Base-by-base conservation (phyloP, 2,888 invertebrate genomes). In the Masnerella sp. region DNA sequence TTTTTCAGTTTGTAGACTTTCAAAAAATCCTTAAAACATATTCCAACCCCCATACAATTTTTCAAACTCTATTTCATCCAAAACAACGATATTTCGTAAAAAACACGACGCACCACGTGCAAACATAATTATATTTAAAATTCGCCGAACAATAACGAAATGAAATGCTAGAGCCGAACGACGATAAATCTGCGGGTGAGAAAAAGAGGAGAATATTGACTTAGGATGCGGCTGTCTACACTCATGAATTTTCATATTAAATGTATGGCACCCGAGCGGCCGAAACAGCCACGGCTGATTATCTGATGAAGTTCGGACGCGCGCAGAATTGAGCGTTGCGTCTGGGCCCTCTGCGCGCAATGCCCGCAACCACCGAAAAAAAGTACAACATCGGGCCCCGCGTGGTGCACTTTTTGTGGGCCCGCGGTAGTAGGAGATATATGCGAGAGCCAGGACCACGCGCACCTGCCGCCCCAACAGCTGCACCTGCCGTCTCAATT, bases 401-500 rank as follows among this genome's bases (percentile, higher is more conserved):
- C 49, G 58, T 38, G n/a, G 51, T 51, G 36, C 42, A 36, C 51
- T 43, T 67, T 68, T 59, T 49, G 38, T 56, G 52, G 51, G 58
- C 68, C 43, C 34, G 56, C 18, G 62, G 59, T 43, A 28, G 65
- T 38, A 38, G 52, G 65, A 54, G 69, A 71, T 58, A 65, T 61
- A 69, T 77, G 76, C 74, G 74, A 56, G 61, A 51, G 58, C n/a
- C 5, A 71, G 73, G 73, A 78, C 76, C 78, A 73, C 67, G 54
- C 76, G 74, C 82, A 83, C 81, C 82, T 82, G 81, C 78, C 78
- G 74, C 70, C 70, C 28, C 62, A 59, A 61, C 56, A 25, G 25
- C 54, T 79, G 82, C 81, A 82, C 80, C 83, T 83, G 83, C 77
- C 71, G 75, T 76, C 77, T 77, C 72, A 72, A 78, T 79, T 81